phyloP scores from a whole-genome alignment of 2,888 invertebrate genomes.

The Chromoteleia sp. region DNA sequence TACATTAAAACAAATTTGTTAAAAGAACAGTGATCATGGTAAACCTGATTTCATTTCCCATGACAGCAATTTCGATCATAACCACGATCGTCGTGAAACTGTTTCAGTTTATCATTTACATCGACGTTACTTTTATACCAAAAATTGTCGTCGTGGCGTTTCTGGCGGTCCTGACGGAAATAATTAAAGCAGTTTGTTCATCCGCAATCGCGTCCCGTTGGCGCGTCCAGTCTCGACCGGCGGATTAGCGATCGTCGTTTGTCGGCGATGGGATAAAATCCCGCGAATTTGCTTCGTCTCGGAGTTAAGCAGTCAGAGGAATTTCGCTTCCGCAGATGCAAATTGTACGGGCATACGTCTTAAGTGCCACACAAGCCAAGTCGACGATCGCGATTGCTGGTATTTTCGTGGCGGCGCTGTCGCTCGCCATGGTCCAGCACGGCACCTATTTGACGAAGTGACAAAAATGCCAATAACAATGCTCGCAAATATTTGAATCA shows the following conservation, averaged over 20 bases:
- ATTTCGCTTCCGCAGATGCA: slow-evolving; percentile 36
- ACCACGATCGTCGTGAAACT: no score
- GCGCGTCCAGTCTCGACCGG: slow-evolving; percentile 8
- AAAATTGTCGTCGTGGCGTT: no score
- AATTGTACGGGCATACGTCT: slow-evolving; percentile 50
- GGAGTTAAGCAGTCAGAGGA: slow-evolving; percentile 36
- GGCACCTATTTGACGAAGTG: slow-evolving; percentile 32
- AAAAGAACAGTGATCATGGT: no score
- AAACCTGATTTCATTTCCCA: no score
- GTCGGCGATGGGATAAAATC: slow-evolving; percentile 24
- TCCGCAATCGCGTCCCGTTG: slow-evolving; percentile 2
- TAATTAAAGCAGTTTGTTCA: no score
- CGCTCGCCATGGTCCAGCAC: not conserved
- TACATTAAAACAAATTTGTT: no score
- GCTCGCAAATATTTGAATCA: slow-evolving; percentile 53
- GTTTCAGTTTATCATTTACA: no score
- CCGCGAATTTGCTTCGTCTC: slow-evolving; percentile 34
- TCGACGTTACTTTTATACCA: no score
- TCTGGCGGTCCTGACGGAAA: no score
- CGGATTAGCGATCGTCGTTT: slow-evolving; percentile 6
- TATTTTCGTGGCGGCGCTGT: slow-evolving; percentile 42
- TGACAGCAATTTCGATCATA: no score
- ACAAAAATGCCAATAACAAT: slow-evolving; percentile 62
- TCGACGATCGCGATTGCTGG: slow-evolving; percentile 55
- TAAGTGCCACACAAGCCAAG: slow-evolving; percentile 59